Evolutionary conservation across 2,797 vertebrate species (phyloP).

Genomic region (Denticeps clupeoides): DNA sequence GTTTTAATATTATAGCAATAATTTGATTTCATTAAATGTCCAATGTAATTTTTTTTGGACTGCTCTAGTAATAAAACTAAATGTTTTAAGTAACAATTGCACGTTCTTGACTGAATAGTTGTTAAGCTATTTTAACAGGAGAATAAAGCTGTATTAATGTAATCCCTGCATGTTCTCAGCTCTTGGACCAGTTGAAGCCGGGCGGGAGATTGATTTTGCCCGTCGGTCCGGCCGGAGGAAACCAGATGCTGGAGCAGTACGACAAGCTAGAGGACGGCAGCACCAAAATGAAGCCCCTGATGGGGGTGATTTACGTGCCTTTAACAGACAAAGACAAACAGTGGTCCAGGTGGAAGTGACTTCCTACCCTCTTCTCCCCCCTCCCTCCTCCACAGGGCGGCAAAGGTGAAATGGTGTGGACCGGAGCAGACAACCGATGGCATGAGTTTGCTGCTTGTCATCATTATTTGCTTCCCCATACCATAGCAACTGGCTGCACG

Average conservation of each 20-base stretch:
- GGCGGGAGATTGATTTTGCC: slow-evolving; percentile 94
- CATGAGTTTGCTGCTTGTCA: slow-evolving; percentile 68
- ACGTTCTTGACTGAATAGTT: no score
- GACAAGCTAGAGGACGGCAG: slow-evolving; percentile 97
- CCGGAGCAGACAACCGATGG: slow-evolving; percentile 70
- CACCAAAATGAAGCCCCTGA: slow-evolving; percentile 95
- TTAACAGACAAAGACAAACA: slow-evolving; percentile 99
- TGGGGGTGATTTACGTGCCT: slow-evolving; percentile 99
- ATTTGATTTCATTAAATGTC: no score
- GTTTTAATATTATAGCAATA: no score
- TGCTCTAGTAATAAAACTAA: no score
- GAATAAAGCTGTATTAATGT: no score
- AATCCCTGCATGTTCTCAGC: slow-evolving; percentile 48
- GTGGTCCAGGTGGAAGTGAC: slow-evolving; percentile 99
- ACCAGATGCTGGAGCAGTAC: slow-evolving; percentile 98
- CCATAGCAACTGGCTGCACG: slow-evolving; percentile 58
- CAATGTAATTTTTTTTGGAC: no score
- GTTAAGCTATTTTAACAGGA: no score
- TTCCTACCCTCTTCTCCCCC: slow-evolving; percentile 82
- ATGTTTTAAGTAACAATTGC: no score
- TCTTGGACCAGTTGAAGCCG: slow-evolving; percentile 95
- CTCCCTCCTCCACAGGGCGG: slow-evolving; percentile 64
- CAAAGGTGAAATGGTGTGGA: slow-evolving; percentile 94
- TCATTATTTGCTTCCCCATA: slow-evolving; percentile 71
- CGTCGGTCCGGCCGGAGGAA: slow-evolving; percentile 91